A percentile compares a stretch with the other conserved stretches of the same genome.
These are phyloP conservation scores for Tetragnatha versicolor DNA, from an alignment of 1,140 invertebrate genomes.

Conservation along the genomic window DNA sequence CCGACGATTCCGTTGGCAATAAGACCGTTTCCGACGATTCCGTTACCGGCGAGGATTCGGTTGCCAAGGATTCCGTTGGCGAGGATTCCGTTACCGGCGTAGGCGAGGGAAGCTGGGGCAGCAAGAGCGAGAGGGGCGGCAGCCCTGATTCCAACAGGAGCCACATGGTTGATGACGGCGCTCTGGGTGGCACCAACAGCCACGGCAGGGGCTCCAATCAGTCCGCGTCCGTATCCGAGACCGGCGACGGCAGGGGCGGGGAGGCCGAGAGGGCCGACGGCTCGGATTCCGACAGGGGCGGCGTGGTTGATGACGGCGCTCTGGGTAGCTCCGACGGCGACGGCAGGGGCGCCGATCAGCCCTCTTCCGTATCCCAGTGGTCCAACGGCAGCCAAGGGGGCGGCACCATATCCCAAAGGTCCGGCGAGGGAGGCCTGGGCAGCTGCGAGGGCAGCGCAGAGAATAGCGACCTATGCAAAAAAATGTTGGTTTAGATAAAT, in stretches of 20 bases:
- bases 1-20: no score
- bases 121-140: no score
- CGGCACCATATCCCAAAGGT: not conserved
- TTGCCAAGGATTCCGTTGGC: not conserved
- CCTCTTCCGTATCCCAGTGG: not conserved
- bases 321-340: not conserved
- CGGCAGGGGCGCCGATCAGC: not conserved
- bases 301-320: not conserved
- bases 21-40: no score
- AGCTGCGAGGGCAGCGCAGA: not conserved
- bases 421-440: not conserved
- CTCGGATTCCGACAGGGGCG: no score
- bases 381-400: not conserved
- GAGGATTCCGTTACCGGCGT: no score
- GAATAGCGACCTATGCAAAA: not conserved
- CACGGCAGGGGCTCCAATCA: no score
- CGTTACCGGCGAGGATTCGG: not conserved
- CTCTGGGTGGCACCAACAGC: no score
- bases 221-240: not conserved
- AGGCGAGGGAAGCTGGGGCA: no score
- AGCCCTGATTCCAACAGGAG: no score
- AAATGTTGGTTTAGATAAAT: no score
- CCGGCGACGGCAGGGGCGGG: not conserved
- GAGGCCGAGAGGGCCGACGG: not conserved
- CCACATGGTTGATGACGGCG: no score